A percentile compares a stretch with the other conserved stretches of the same genome.
These are phyloP conservation scores for Pheucticus melanocephalus DNA, from an alignment of 2,113 vertebrate species.

Conservation along the genomic window DNA sequence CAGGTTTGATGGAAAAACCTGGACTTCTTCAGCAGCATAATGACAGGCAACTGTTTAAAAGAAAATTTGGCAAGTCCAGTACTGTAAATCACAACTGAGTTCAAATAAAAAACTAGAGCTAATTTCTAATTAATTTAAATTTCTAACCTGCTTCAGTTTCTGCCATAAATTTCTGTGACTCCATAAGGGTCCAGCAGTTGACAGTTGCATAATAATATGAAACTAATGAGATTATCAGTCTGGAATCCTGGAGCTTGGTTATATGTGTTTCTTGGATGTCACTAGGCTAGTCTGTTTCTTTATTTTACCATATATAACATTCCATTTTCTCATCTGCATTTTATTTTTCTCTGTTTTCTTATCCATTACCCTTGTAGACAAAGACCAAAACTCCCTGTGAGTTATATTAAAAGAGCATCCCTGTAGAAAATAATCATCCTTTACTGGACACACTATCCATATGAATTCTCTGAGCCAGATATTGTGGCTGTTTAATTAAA, in stretches of 20 bases:
- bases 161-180: not conserved
- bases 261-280: slow-evolving; percentile 13
- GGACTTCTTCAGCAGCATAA: not conserved
- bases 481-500: not conserved
- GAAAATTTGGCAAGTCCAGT: not conserved
- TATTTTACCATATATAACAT: slow-evolving; percentile 25
- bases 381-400: not conserved
- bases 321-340: slow-evolving; percentile 33
- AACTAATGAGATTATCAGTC: slow-evolving; percentile 37
- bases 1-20: slow-evolving; percentile 39
- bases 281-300: slow-evolving; percentile 6
- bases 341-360: slow-evolving; percentile 33
- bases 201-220: not conserved
- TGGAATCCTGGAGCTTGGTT: not conserved
- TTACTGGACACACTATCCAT: not conserved
- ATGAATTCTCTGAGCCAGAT: not conserved
- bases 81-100: not conserved
- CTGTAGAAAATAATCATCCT: not conserved
- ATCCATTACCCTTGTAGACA: not conserved
- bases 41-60: not conserved
- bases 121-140: not conserved
- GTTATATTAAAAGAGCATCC: not conserved
- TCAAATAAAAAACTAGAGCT: not conserved
- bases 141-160: not conserved
- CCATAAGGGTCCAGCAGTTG: not conserved